Percentiles rank a stretch among this genome's conserved stretches.
These are phyloP conservation scores for Anguilla megastoma DNA, from an alignment of 2,797 vertebrate species.

Conservation along the genomic window DNA sequence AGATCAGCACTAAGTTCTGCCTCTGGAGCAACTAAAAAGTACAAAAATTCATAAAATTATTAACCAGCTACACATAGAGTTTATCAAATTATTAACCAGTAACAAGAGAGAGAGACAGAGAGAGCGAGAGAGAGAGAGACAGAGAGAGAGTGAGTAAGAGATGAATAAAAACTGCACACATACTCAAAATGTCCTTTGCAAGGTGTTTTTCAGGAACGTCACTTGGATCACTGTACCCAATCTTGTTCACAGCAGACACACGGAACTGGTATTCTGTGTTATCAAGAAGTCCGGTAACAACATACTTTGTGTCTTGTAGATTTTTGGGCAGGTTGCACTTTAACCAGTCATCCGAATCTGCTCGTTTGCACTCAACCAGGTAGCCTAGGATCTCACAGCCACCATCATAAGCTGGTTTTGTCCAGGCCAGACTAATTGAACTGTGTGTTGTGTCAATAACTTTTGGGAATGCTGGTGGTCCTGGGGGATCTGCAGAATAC, in stretches of 20 bases:
- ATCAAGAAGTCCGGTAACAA: constrained; percentile 85
- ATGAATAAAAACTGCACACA: constrained; percentile 49
- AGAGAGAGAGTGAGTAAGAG: background rate
- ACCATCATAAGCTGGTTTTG: constrained; percentile 95
- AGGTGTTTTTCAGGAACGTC: constrained; percentile 92
- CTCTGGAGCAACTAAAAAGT: constrained; percentile 85
- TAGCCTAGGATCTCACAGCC: constrained; percentile 97
- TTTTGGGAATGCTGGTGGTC: constrained; percentile 95
- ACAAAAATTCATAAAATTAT: background rate
- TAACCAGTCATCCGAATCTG: constrained; percentile 85
- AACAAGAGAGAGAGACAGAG: background rate
- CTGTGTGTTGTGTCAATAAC: constrained; percentile 89
- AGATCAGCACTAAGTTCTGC: constrained; percentile 94
- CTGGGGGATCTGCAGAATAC: constrained; percentile 86
- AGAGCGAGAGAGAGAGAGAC: background rate
- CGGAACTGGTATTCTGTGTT: constrained; percentile 92
- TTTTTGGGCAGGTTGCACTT: constrained; percentile 95
- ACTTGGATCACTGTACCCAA: constrained; percentile 94
- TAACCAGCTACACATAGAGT: constrained; percentile 7
- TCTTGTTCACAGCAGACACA: constrained; percentile 90
- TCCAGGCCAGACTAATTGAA: constrained; percentile 91
- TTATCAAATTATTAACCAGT: constrained; percentile 1
- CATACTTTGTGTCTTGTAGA: constrained; percentile 85
- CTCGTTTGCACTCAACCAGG: constrained; percentile 89
- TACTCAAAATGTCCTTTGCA: constrained; percentile 94